Base-by-base conservation (phyloP, 1,140 invertebrate genomes). In the Acyrthosiphon pisum region DNA sequence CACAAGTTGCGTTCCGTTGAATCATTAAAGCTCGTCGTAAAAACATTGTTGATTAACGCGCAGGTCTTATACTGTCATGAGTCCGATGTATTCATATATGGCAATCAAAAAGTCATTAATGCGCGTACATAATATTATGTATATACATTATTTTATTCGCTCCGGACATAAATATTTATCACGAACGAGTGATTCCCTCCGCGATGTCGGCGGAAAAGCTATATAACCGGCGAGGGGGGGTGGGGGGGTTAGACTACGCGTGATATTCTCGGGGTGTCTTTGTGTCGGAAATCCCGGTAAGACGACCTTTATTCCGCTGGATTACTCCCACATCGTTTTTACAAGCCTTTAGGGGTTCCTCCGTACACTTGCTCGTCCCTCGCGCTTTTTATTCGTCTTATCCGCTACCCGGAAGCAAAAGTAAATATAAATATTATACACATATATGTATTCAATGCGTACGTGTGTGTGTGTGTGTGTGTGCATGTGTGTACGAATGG, bases 51-150 rank as follows among this genome's bases (percentile, higher is more conserved):
- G 90, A 91, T 91, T 68, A 35, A 41, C 89, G 23, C 23, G 35
- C 41, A 11, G 20, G 37, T 3, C n/a, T 76, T 35, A 11, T 41
- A 41, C 2, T 22, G 50, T 22, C 9, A 53, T 6, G 0, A 50
- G 68, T 37, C n/a, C n/a, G 76, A 92, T 37, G 22, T 9, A 37
- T 83, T 91, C 76, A 37, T 83, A 37, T 83, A 37, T 35, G 23
- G n/a, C 76, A 50, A 92, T 92, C 68, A 83, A 92, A 92, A 83
- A 92, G 56, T 46, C 90, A 91, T 91, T 83, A 91, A 53, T 83
- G 35, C n/a, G 7, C 26, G 11, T 76, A 68, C 60, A n/a, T 11
- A 7, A 20, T 48, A 37, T 50, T 88, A 48, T 41, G 14, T 50
- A 48, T 48, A n/a, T 18, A 76, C 30, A 20, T 6, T 46, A n/a